Evolutionary conservation across 2,888 invertebrate genomes (phyloP).

Genomic region (Conomelus anceps): DNA sequence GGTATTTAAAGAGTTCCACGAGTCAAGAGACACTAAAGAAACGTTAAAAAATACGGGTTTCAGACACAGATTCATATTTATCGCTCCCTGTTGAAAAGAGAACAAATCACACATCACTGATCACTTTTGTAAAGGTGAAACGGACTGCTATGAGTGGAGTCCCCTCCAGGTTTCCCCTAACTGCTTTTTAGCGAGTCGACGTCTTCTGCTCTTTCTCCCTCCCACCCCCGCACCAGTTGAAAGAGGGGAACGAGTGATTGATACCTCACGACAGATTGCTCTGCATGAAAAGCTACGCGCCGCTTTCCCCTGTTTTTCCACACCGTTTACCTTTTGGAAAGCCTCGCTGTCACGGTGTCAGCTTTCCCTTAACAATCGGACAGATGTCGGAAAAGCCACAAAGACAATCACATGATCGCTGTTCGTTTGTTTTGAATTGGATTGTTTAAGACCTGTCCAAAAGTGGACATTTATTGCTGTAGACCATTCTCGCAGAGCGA

Average conservation of each 20-base stretch:
- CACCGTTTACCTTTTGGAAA: not conserved
- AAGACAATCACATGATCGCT: not conserved
- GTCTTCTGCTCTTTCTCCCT: not conserved
- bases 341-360: not conserved
- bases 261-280: not conserved
- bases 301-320: not conserved
- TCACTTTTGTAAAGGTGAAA: not conserved
- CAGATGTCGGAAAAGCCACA: not conserved
- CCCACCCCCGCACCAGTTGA: not conserved
- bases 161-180: not conserved
- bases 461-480: not conserved
- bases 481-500: not conserved
- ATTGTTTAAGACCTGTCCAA: not conserved
- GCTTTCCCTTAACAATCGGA: not conserved
- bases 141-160: not conserved
- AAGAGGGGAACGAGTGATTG: not conserved
- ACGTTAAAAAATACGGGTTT: too few species aligned
- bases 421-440: not conserved
- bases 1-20: too few species aligned
- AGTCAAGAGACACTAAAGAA: too few species aligned
- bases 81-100: not conserved
- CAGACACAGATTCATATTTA: not conserved
- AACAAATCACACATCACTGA: not conserved
- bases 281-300: not conserved
- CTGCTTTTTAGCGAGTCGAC: not conserved